A percentile compares a stretch with the other conserved stretches of the same genome.
Conservation (phyloP, 2,113 vertebrate species). For the Bubalus kerabau region DNA sequence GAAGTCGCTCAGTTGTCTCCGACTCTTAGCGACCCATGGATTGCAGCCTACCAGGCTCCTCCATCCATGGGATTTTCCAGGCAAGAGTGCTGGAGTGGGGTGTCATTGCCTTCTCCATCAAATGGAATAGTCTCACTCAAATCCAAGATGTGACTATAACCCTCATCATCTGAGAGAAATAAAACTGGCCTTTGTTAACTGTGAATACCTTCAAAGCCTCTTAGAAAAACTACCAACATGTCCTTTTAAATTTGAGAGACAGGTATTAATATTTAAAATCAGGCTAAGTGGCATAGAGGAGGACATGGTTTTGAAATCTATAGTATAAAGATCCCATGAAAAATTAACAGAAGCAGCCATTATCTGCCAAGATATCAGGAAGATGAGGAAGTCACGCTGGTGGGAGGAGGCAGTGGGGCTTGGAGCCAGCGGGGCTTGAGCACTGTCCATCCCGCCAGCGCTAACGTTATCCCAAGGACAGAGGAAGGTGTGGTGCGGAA, state of each 20-base stretch:
- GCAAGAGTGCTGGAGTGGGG: no score
- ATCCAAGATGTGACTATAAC: background rate
- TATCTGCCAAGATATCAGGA: background rate
- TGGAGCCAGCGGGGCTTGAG: rapidly evolving
- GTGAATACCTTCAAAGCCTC: background rate
- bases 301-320: background rate
- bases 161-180: background rate
- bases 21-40: no score
- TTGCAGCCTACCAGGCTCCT: no score
- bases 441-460: rapidly evolving
- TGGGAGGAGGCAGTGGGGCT: background rate
- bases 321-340: background rate
- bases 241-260: background rate
- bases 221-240: background rate
- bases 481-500: background rate
- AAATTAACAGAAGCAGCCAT: background rate
- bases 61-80: no score
- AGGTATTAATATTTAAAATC: background rate
- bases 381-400: background rate
- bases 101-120: no score
- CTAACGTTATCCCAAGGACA: background rate
- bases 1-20: no score
- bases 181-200: background rate
- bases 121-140: background rate
- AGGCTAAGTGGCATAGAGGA: background rate